Percentiles rank a stretch among this genome's conserved stretches.
These are phyloP conservation scores for Itoplectis maculator DNA, from an alignment of 2,888 invertebrate genomes.

Conservation along the genomic window DNA sequence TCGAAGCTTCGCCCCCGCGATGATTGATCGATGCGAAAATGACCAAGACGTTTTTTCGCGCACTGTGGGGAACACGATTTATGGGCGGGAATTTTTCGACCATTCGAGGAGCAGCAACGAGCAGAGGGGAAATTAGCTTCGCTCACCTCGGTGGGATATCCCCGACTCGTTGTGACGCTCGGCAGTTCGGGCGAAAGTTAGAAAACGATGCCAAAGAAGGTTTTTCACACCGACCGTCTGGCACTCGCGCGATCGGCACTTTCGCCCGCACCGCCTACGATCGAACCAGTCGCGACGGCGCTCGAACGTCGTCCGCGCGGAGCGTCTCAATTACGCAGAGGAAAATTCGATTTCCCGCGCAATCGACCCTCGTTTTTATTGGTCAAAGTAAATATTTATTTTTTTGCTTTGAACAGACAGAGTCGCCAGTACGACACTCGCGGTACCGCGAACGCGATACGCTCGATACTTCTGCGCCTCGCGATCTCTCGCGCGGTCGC, in stretches of 20 bases:
- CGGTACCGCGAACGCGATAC: slow-evolving; percentile 54
- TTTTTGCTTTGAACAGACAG: no score
- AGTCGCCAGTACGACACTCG: background rate
- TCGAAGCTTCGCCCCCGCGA: background rate
- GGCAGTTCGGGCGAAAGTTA: slow-evolving; percentile 68
- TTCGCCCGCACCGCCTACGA: slow-evolving; percentile 60
- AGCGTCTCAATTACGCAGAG: slow-evolving; percentile 33
- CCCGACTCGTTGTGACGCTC: background rate
- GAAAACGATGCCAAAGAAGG: slow-evolving; percentile 62
- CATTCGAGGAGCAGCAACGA: no score
- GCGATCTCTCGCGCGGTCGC: slow-evolving; percentile 21
- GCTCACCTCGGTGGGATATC: background rate
- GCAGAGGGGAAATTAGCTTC: background rate
- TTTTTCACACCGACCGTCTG: slow-evolving; percentile 54
- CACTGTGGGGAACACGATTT: no score
- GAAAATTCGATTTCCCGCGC: background rate
- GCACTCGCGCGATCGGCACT: slow-evolving; percentile 42
- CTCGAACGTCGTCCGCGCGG: background rate
- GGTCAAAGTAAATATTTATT: no score
- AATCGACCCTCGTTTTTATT: slow-evolving; percentile 46
- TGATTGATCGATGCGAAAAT: background rate
- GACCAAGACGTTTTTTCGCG: no score
- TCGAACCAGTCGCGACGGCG: slow-evolving; percentile 10
- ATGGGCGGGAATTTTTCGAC: no score
- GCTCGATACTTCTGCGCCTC: background rate